Base-by-base conservation (phyloP, 2,888 invertebrate genomes). In the Rhingia campestris region DNA sequence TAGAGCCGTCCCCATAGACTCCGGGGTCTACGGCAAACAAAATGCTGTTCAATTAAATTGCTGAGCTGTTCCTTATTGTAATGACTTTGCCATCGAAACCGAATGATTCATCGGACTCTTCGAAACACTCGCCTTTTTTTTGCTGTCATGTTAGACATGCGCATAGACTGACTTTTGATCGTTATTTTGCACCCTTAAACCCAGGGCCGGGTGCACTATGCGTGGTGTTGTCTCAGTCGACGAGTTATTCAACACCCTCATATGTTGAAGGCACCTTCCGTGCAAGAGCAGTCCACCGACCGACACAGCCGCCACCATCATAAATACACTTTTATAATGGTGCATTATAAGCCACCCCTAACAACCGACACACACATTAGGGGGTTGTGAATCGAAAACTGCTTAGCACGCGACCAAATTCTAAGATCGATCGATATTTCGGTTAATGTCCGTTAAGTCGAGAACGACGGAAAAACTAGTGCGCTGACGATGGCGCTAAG, bases 371-470 rank as follows among this genome's bases (percentile, higher is more conserved):
- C 41, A 4, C 6, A 22, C 35, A 39, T 47, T 53, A 67, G 79
- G 82, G 69, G 79, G 64, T 80, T 69, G 70, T n/a, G 64, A 61
- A 51, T 22, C 33, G 51, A 2, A 61, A 32, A 67, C 66, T 63
- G 6, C 73, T 37, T 84, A 84, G 84, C 84, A 84, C 84, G 84
- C 58, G 84, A 84, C 80, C 66, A 49, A 66, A 59, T 58, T 53
- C 80, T 56, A 64, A 69, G 80, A 84, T 84, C 84, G 84, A 84
- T 84, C 80, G 84, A 84, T 84, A 84, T 84, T 84, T 84, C 84
- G 56, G 79, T 84, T 84, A 80, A 84, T 66, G 63, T 75, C 80
- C 84, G 84, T 84, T 84, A 84, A 79, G 73, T 63, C 35, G 37
- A 51, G 63, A 49, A 59, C 53, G 45, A 30, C 12, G 14, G 35